phyloP scores from a whole-genome alignment of 2,888 invertebrate species.

The Corbicula japonica region DNA sequence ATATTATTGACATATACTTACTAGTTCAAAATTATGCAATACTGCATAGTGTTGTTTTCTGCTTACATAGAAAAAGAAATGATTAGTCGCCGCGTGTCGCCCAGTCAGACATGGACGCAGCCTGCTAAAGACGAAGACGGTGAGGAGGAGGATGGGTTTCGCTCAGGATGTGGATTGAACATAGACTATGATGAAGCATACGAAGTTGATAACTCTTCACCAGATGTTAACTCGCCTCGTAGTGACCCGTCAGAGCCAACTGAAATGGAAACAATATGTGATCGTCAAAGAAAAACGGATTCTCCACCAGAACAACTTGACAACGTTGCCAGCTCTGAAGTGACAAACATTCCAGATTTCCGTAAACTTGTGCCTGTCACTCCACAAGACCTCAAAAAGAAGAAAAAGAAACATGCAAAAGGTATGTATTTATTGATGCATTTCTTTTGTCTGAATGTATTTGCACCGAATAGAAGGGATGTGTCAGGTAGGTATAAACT shows the following conservation, averaged over 20 bases:
- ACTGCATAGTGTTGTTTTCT: too few species aligned
- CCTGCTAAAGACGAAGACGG: slow-evolving; percentile 34
- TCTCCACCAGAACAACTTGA: slow-evolving; percentile 68
- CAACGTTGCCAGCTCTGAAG: slow-evolving; percentile 69
- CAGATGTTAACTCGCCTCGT: slow-evolving; percentile 76
- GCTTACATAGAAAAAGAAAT: slow-evolving; percentile 38
- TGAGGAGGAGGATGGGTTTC: slow-evolving; percentile 64
- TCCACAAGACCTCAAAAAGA: slow-evolving; percentile 65
- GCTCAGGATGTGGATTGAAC: slow-evolving; percentile 56
- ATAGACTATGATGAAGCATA: slow-evolving; percentile 77
- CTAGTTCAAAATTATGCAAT: too few species aligned
- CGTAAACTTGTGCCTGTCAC: slow-evolving; percentile 56
- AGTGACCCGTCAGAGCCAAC: slow-evolving; percentile 74
- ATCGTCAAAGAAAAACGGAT: slow-evolving; percentile 16
- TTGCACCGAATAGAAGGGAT: too few species aligned
- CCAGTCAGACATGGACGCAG: slow-evolving; percentile 45
- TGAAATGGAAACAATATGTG: slow-evolving; percentile 68
- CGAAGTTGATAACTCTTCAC: slow-evolving; percentile 73
- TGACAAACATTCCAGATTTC: slow-evolving; percentile 70
- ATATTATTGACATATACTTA: too few species aligned
- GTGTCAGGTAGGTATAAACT: too few species aligned
- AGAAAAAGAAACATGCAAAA: slow-evolving; percentile 72
- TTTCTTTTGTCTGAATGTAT: too few species aligned
- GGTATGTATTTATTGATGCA: slow-evolving; percentile 63
- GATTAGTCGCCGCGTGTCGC: slow-evolving; percentile 43